Percentiles rank a stretch among this genome's conserved stretches.
Evolutionary conservation across 2,113 vertebrate genomes (phyloP).

Genomic region (Balaeniceps rex): DNA sequence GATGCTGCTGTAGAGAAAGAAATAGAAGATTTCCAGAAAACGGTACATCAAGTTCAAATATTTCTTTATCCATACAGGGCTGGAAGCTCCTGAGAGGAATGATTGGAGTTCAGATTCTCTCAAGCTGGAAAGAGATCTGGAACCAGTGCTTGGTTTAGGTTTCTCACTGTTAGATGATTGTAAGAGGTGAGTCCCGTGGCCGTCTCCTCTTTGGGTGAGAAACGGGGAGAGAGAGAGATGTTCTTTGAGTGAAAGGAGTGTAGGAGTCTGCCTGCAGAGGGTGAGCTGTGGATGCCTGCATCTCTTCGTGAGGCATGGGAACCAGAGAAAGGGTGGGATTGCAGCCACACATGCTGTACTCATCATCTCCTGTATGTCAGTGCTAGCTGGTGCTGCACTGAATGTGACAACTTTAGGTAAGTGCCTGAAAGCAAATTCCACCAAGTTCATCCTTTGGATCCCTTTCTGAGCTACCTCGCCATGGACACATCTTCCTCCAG

Average conservation of each 20-base stretch:
- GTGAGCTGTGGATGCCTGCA: too few relatives aligned
- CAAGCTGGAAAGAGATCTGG: background rate
- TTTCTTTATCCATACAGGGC: background rate
- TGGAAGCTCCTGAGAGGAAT: background rate
- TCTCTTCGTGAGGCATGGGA: background rate
- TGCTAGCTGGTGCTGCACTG: background rate
- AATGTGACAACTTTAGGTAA: accelerated
- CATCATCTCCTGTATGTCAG: accelerated
- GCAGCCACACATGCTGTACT: background rate
- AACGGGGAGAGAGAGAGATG: background rate
- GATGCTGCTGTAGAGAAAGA: background rate
- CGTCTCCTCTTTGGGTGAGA: background rate
- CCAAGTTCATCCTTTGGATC: background rate
- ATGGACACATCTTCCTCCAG: background rate
- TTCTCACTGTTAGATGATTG: background rate
- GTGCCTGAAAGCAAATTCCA: background rate
- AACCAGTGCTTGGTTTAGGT: background rate
- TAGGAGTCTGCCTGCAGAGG: background rate
- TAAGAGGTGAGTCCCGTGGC: background rate
- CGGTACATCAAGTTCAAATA: background rate
- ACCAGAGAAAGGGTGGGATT: background rate
- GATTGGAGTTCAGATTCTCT: background rate
- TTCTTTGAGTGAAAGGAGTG: background rate
- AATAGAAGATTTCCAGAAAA: background rate
- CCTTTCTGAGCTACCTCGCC: background rate